phyloP scores from a whole-genome alignment of 2,797 vertebrate species.

The Chaenodraco wilsoni region DNA sequence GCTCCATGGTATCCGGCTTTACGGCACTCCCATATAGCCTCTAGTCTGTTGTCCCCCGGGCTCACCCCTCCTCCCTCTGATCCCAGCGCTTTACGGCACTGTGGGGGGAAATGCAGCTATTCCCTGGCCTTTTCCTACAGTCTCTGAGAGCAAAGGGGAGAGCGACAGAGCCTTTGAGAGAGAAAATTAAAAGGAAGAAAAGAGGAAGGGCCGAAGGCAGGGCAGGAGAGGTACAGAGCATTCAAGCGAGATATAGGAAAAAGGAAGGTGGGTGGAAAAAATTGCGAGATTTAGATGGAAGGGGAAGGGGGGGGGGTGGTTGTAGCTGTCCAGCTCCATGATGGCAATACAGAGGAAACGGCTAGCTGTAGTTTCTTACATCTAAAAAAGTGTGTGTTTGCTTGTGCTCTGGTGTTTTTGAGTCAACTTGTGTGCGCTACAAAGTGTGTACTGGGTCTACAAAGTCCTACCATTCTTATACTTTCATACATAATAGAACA shows the following conservation, averaged over 20 bases:
- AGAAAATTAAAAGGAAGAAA: constrained; percentile 67
- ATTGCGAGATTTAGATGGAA: constrained; percentile 8
- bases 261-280: background rate
- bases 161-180: constrained; percentile 52
- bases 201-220: constrained; percentile 15
- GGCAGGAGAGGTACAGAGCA: background rate
- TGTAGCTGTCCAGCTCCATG: constrained; percentile 10
- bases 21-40: constrained; percentile 59
- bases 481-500: background rate
- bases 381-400: background rate
- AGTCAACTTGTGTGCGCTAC: background rate
- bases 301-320: background rate
- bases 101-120: constrained; percentile 51
- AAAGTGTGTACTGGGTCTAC: background rate
- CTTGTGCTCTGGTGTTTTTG: background rate
- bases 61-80: constrained; percentile 48
- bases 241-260: background rate
- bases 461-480: background rate
- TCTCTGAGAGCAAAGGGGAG: constrained; percentile 53
- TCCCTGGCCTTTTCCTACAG: constrained; percentile 60
- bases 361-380: background rate
- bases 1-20: constrained; percentile 74
- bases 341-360: constrained; percentile 1
- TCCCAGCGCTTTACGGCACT: constrained; percentile 63
- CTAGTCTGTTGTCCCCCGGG: constrained; percentile 45